These are phyloP conservation scores for Triplophysa tibetana DNA, from an alignment of 2,113 vertebrate species.

Conservation along the genomic window DNA sequence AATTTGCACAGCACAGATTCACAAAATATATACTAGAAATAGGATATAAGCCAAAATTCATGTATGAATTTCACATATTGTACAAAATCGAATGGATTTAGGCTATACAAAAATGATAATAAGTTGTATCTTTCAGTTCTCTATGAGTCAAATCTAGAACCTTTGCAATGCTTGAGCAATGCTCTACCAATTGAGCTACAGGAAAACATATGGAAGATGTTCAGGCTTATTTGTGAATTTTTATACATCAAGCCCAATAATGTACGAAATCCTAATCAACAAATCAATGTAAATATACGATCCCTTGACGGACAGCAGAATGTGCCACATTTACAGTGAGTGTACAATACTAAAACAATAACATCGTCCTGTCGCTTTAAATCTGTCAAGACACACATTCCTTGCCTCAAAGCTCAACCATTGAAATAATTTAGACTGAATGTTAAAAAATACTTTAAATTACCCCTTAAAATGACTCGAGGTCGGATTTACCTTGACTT, in stretches of 20 bases:
- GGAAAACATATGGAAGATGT: neutral
- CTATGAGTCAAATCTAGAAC: too few relatives aligned
- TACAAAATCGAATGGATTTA: too few relatives aligned
- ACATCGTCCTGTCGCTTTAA: constrained; percentile 19
- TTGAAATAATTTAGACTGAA: neutral
- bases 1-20: neutral
- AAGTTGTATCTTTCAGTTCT: too few relatives aligned
- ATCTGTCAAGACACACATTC: neutral
- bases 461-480: too few relatives aligned
- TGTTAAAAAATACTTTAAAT: neutral
- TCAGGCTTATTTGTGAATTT: neutral
- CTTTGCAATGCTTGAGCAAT: too few relatives aligned
- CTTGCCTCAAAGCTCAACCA: neutral
- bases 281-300: neutral
- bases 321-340: neutral
- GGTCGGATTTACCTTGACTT: neutral
- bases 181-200: too few relatives aligned
- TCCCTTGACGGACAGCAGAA: neutral
- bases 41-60: too few relatives aligned
- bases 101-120: too few relatives aligned
- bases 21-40: neutral
- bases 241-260: neutral
- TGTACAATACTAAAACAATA: neutral
- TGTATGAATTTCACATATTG: too few relatives aligned
- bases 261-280: neutral